These are phyloP conservation scores for Ectropis grisescens DNA, from an alignment of 1,140 invertebrate genomes.

Conservation along the genomic window DNA sequence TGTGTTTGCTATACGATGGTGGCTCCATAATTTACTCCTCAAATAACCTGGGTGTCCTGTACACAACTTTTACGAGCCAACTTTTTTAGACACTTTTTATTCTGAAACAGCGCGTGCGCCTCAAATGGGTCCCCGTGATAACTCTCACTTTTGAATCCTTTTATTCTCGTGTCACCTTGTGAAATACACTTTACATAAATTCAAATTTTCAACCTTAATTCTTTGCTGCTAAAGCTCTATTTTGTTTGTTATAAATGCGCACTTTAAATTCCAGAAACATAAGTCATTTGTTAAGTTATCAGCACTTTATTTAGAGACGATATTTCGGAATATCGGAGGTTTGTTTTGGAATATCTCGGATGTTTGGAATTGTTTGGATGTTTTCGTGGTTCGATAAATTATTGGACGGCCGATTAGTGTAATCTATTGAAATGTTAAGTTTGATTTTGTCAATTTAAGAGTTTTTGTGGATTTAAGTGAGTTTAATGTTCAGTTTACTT, in stretches of 20 bases:
- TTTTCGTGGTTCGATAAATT: slow-evolving; percentile 3
- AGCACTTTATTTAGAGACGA: slow-evolving; percentile 62
- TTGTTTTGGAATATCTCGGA: slow-evolving; percentile 44
- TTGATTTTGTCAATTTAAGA: too few relatives aligned
- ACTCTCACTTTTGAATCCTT: slow-evolving; percentile 65
- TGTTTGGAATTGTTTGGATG: slow-evolving; percentile 18
- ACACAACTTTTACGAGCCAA: too few relatives aligned
- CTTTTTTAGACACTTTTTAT: slow-evolving; percentile 26
- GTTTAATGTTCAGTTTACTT: too few relatives aligned
- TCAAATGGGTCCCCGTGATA: slow-evolving; percentile 62
- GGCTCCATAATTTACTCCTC: too few relatives aligned
- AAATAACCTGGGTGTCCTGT: too few relatives aligned
- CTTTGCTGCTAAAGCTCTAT: slow-evolving; percentile 1
- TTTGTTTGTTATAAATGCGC: slow-evolving; percentile 8
- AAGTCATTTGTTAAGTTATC: slow-evolving; percentile 66
- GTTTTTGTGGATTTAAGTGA: too few relatives aligned
- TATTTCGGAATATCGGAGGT: slow-evolving; percentile 43
- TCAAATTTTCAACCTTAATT: slow-evolving; percentile 18
- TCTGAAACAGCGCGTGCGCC: slow-evolving; percentile 58
- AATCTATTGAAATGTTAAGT: too few relatives aligned
- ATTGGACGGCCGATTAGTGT: too few relatives aligned
- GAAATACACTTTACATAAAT: slow-evolving; percentile 11
- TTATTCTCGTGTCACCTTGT: slow-evolving; percentile 52
- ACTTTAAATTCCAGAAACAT: slow-evolving; percentile 58
- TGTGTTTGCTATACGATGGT: too few relatives aligned